Evolutionary conservation across 2,888 invertebrate genomes (phyloP).

Genomic region (Tanypteryx hageni): DNA sequence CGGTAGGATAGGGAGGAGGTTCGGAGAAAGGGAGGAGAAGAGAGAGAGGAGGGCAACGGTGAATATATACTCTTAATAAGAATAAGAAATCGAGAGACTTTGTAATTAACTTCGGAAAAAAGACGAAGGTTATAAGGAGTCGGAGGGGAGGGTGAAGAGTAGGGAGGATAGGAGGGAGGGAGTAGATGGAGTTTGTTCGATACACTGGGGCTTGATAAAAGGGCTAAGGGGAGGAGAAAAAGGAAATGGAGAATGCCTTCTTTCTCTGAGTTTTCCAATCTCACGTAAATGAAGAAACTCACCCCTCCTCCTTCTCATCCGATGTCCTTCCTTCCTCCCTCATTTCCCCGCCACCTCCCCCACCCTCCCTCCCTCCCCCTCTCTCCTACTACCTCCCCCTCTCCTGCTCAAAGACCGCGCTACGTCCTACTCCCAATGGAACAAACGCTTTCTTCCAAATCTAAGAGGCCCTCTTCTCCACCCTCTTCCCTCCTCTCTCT

Average conservation of each 20-base stretch:
- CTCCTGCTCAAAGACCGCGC: neutral
- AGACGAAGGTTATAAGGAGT: neutral
- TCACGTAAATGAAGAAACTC: conserved; percentile 55
- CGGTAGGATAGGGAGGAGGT: neutral
- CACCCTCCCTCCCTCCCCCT: neutral
- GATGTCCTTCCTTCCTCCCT: too few species aligned
- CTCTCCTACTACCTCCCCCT: neutral
- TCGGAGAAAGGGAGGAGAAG: neutral
- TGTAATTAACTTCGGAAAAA: conserved; percentile 54
- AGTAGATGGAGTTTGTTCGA: conserved; percentile 12
- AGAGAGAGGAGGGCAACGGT: neutral
- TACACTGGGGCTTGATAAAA: conserved; percentile 35
- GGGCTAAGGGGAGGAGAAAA: neutral
- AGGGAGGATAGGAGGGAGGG: neutral
- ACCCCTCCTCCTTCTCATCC: neutral
- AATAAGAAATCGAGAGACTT: conserved; percentile 61
- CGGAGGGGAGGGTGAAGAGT: neutral
- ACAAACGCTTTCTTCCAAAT: conserved; percentile 30
- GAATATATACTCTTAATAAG: conserved; percentile 57
- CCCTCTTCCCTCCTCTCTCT: too few species aligned
- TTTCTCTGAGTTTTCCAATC: conserved; percentile 53
- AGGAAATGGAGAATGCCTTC: conserved; percentile 3
- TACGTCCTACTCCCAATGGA: neutral
- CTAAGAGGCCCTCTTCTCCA: neutral
- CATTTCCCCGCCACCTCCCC: too few species aligned